These are phyloP conservation scores for Colossoma macropomum DNA, from an alignment of 2,113 vertebrate species.

Conservation along the genomic window DNA sequence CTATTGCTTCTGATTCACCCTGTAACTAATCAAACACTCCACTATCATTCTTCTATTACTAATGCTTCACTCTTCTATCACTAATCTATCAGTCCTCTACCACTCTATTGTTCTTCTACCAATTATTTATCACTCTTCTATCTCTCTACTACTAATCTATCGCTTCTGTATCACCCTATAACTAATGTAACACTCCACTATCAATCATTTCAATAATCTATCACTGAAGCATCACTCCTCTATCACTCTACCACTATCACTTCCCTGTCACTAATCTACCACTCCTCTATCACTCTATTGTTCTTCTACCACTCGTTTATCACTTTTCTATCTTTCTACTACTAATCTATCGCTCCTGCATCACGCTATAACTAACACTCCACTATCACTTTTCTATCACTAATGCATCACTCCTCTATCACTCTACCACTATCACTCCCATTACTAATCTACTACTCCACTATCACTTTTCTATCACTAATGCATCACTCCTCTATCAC, in stretches of 20 bases:
- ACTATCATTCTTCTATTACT: too few species aligned
- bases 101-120: constrained; percentile 60
- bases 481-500: neutral
- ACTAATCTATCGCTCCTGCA: neutral
- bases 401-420: neutral
- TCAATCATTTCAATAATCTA: neutral
- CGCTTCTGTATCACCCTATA: constrained; percentile 60
- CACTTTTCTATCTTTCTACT: neutral
- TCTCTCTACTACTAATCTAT: constrained; percentile 32
- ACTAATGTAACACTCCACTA: constrained; percentile 1
- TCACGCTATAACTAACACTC: too few species aligned
- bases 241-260: neutral
- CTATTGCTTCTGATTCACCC: neutral
- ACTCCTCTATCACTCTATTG: too few species aligned
- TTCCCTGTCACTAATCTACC: neutral
- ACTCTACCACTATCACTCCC: too few species aligned
- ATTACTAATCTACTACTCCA: neutral
- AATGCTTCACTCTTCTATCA: too few species aligned
- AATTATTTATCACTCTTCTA: constrained; percentile 59
- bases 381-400: neutral
- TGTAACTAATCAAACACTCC: neutral
- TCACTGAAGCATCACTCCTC: constrained; percentile 31
- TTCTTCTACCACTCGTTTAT: too few species aligned
- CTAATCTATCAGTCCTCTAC: too few species aligned
- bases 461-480: neutral